Conservation (phyloP, 2,113 vertebrate genomes). For the Poecilia latipinna region DNA sequence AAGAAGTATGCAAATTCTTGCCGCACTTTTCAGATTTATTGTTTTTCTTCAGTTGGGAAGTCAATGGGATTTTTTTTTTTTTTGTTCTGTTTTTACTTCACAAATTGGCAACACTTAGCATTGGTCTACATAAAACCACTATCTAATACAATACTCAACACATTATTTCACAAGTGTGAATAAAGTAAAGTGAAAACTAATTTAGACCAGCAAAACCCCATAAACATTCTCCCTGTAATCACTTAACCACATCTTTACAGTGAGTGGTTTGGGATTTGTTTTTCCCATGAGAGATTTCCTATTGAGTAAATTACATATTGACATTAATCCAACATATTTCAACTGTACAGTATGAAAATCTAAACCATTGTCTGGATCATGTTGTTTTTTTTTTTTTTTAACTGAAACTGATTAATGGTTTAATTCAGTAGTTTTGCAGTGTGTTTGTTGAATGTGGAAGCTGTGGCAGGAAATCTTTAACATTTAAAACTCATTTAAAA, state of each 20-base stretch:
- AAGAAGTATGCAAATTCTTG: no score
- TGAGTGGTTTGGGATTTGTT: neutral
- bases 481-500: neutral
- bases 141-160: neutral
- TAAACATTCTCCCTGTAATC: neutral
- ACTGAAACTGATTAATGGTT: neutral
- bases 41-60: no score
- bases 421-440: neutral
- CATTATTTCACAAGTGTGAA: neutral
- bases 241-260: neutral
- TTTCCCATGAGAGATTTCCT: neutral
- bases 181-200: neutral
- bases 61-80: no score
- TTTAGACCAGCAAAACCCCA: neutral
- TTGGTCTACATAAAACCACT: neutral
- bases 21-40: no score
- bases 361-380: neutral
- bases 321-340: neutral
- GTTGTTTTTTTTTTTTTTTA: neutral
- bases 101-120: no score
- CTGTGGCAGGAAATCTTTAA: conserved; percentile 31
- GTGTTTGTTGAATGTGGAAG: neutral
- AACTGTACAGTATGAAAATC: neutral
- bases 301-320: neutral
- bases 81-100: no score